phyloP scores from a whole-genome alignment of 2,888 invertebrate genomes.

The Lymantria monacha region DNA sequence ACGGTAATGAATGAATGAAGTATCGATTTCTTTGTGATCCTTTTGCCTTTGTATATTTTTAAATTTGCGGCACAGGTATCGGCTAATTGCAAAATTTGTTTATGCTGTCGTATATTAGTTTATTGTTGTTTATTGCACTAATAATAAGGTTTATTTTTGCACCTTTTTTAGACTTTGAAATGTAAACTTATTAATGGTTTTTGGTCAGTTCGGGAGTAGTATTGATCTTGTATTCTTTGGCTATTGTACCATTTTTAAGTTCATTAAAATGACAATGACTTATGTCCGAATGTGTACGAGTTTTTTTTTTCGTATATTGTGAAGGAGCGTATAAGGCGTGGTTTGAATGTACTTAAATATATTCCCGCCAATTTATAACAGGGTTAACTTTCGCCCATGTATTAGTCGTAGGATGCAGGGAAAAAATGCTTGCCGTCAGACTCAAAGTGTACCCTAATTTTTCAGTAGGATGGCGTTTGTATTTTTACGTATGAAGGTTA shows the following conservation, averaged over 20 bases:
- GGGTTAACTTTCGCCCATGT: neutral
- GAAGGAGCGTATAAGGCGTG: constrained; percentile 17
- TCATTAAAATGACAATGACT: constrained; percentile 41
- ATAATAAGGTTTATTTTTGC: neutral
- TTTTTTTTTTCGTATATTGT: constrained; percentile 20
- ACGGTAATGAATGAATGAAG: constrained; percentile 62
- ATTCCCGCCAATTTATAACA: constrained; percentile 4
- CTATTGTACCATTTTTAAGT: constrained; percentile 44
- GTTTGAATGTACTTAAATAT: constrained; percentile 12
- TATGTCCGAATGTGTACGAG: constrained; percentile 20
- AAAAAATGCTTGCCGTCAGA: neutral
- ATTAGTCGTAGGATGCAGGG: neutral
- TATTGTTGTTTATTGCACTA: neutral
- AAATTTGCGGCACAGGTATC: constrained; percentile 48
- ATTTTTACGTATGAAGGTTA: neutral
- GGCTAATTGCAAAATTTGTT: constrained; percentile 18
- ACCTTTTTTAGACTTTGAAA: neutral
- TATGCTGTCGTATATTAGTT: neutral
- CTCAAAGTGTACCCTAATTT: neutral
- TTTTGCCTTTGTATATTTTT: constrained; percentile 32
- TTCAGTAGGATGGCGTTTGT: neutral
- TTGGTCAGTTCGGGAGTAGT: constrained; percentile 15
- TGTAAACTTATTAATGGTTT: constrained; percentile 3
- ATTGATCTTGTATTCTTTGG: constrained; percentile 35
- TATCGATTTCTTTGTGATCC: constrained; percentile 48